These are phyloP conservation scores for Melanerpes aurifrons DNA, from an alignment of 2,113 vertebrate genomes.

Conservation along the genomic window DNA sequence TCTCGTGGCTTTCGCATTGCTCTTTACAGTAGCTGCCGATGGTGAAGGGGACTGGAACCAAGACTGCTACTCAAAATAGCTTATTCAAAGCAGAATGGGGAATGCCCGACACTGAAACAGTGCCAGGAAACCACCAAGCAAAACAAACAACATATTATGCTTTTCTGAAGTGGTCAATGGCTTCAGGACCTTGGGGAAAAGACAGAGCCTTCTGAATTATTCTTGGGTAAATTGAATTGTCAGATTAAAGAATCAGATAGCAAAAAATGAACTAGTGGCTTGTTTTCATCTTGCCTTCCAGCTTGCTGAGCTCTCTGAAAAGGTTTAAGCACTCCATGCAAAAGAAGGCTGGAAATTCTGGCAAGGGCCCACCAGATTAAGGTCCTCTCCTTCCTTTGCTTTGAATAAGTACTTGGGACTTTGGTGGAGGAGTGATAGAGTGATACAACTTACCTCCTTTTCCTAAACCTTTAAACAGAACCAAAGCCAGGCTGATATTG, in stretches of 20 bases:
- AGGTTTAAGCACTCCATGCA: not conserved
- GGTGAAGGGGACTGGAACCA: not conserved
- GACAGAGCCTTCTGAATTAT: not conserved
- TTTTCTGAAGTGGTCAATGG: conserved; percentile 9
- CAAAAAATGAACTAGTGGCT: not conserved
- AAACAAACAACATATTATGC: conserved; percentile 22
- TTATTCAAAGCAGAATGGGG: conserved; percentile 52
- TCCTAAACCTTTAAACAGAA: not conserved
- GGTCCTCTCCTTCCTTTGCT: not conserved
- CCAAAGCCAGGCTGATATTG: not conserved
- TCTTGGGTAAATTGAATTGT: not conserved
- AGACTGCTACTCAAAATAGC: conserved; percentile 25
- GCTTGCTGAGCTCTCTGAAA: not conserved
- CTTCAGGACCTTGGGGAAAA: conserved; percentile 7
- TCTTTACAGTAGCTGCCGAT: not conserved
- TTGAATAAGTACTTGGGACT: not conserved
- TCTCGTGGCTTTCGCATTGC: not conserved
- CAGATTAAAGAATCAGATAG: not conserved
- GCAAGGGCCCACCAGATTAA: not conserved
- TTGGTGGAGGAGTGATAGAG: not conserved
- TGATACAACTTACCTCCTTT: not conserved
- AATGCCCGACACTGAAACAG: conserved; percentile 49
- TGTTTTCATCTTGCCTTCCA: not conserved
- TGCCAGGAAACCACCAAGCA: conserved; percentile 57
- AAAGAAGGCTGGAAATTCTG: not conserved